A percentile compares a stretch with the other conserved stretches of the same genome.
phyloP scores from a whole-genome alignment of 2,888 invertebrate species.

The Osmoderma eremita region DNA sequence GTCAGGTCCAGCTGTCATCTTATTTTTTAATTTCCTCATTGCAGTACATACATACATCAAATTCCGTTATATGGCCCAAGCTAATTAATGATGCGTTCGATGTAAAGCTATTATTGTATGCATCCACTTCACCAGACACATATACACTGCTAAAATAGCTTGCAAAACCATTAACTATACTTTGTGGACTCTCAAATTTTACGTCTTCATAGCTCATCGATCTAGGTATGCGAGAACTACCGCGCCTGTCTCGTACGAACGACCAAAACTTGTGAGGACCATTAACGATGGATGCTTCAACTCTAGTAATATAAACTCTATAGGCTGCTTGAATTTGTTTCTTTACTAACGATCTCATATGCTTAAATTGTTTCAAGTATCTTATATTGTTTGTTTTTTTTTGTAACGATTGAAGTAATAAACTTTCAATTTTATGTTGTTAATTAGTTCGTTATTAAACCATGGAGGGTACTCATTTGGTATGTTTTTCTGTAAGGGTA shows the following conservation, averaged over 20 bases:
- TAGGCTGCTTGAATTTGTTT: neutral
- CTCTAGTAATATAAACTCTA: neutral
- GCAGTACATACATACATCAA: neutral
- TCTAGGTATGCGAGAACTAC: neutral
- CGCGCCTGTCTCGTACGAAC: neutral
- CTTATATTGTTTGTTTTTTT: too few species aligned
- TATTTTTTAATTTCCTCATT: neutral
- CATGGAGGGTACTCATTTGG: too few species aligned
- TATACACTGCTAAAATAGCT: neutral
- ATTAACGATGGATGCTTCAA: neutral
- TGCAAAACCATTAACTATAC: neutral
- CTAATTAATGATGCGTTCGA: too few species aligned
- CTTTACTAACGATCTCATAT: neutral
- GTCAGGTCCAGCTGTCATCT: constrained; percentile 1
- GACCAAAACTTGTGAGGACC: neutral
- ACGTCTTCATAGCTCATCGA: neutral
- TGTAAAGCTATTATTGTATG: too few species aligned
- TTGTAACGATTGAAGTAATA: too few species aligned
- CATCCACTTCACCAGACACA: too few species aligned
- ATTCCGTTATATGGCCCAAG: too few species aligned
- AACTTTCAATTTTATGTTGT: too few species aligned
- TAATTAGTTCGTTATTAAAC: too few species aligned
- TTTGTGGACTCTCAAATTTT: neutral
- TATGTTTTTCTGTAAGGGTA: too few species aligned
- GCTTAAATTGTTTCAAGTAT: too few species aligned